Base-by-base conservation (phyloP, 2,797 vertebrate species). In the Urophycis tenuis region DNA sequence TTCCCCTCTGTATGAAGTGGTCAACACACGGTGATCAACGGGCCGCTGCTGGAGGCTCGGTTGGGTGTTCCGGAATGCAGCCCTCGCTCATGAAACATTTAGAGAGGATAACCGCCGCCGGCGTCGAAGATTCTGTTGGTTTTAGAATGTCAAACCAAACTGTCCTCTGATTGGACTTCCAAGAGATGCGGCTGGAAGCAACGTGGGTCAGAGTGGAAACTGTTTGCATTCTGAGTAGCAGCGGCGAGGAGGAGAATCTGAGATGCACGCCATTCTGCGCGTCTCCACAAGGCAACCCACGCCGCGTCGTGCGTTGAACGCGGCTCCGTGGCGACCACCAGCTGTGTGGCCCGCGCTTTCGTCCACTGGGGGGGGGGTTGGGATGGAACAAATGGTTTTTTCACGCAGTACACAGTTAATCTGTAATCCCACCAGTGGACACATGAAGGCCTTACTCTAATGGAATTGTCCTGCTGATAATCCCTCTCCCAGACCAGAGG, bases 381-480 rank as follows among this genome's bases (percentile, higher is more conserved):
- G 79, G 82, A 78, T 81, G 78, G 85, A 85, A 81, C 78, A 85
- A 79, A 85, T 81, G 76, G n/a, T n/a, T n/a, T n/a, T n/a, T n/a
- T n/a, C 79, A 85, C 89, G 81, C 83, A 78, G 74, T 29, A 29
- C n/a, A 29, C 60, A 29, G 60, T 67, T 79, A 25, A 29, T 67
- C 81, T 81, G 71, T 83, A 82, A 82, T 83, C 81, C 77, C 71
- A 25, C 9, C 60, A 67, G 60, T 29, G 60, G 25, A 60, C 22
- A 60, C 78, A 32, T 67, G 30, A 17, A 41, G 69, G 72, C 79
- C 69, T 74, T 74, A n/a, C 70, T 72, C 73, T 67, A 73, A 82
- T 81, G 83, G 81, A 82, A 79, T 86, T 79, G 49, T 78, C 84
- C 81, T 81, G 81, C 81, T 79, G 90, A 85, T 90, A 88, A 91